Base-by-base conservation (phyloP, 2,888 invertebrate species). In the Nemurella pictetii region DNA sequence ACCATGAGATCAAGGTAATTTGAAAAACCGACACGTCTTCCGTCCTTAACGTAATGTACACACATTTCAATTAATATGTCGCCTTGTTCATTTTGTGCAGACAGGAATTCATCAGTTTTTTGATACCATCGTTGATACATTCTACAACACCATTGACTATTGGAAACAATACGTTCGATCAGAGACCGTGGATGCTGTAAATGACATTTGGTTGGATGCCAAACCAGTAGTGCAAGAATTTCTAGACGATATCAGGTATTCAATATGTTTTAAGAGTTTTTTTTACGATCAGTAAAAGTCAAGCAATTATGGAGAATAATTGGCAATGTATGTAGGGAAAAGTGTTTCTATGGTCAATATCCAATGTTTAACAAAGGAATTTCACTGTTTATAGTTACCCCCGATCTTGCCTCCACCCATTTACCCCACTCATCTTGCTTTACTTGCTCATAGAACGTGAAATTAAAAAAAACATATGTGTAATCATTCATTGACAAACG, bases 121-220 rank as follows among this genome's bases (percentile, higher is more conserved):
- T 28, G 77, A 85, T 36, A 26, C 82, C 26, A 32, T 29, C n/a
- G 55, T 83, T 20, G 83, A 85, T n/a, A 35, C 75, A n/a, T 85
- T 85, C 28, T 73, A 74, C 4, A 35, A 88, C 27, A 87, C 88
- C 84, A 85, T 89, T 0, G 94, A 94, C 87, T 93, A 94, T 88
- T 94, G 94, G 92, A 92, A 93, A 83, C 93, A 94, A 86, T 93
- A 94, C 74, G 88, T 94, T 1, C 95, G 94, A 74, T 93, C 94
- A 87, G 96, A 97, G 90, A 93, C 94, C 0, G 91, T 93, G 86
- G 93, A 93, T 83, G 93, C 95, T 0, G 89, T 95, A 3, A 92
- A 92, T 86, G 94, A 94, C 85, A 93, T 96, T 72, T 96, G 96
- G 96, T 90, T 91, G 0, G 95, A 96, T 87, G 94, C 96, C 0